Base-by-base conservation (phyloP, 2,797 vertebrate species). In the Phaenicophaeus curvirostris region DNA sequence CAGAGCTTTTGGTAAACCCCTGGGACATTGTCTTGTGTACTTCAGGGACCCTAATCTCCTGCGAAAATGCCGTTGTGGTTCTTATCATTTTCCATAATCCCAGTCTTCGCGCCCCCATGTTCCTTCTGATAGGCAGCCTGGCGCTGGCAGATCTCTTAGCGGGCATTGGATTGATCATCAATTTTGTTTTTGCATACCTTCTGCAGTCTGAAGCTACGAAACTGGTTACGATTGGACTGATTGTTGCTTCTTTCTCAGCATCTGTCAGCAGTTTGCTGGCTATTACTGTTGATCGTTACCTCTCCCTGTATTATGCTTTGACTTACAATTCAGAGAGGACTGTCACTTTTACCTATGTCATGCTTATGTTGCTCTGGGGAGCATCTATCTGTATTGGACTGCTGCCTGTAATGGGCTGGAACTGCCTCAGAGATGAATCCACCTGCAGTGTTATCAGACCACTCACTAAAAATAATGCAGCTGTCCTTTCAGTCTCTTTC, bases 51-150 rank as follows among this genome's bases (percentile, higher is more conserved):
- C 98, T 99, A 94, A 99, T 99, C 80, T 99, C 99, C 96, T 99
- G 99, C 11, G 99, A 99, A 96, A 99, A 99, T 73, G 99, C 99
- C 44, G 41, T 99, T 89, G 99, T 99, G 97, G 99, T 99, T 84
- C 98, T 99, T 96, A 99, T 99, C n/a, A 99, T 99, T 98, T 99
- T 99, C 98, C 99, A 99, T 97, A 99, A 99, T 96, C 99, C 99
- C 18, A 98, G 98, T 39, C 98, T 99, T 74, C 97, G 99, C 2
- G 99, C 99, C 5, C 99, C 99, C 79, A 99, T 99, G 99, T 99
- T 99, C 97, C 98, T 99, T 92, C 98, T 99, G 55, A 99, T 99
- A 37, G 99, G 99, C 94, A 99, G 99, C 98, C 98, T 99, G 97
- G 99, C 99, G 1, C 98, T 99, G 85, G 99, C 99, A 13, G 99